phyloP scores from a whole-genome alignment of 2,113 vertebrate genomes.

The Pelecanus crispus region DNA sequence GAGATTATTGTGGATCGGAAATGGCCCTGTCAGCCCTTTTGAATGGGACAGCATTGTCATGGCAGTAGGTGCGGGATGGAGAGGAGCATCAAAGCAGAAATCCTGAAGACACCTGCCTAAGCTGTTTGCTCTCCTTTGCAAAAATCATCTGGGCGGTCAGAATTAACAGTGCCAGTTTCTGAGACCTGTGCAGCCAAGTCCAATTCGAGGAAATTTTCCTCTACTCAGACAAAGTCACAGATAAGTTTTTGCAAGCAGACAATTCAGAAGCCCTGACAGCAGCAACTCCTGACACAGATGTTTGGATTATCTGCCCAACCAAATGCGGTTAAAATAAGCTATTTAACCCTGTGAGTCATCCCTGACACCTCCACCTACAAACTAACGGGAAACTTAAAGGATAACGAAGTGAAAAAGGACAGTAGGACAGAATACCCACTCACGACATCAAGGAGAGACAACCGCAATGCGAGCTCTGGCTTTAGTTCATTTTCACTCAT shows the following conservation, averaged over 20 bases:
- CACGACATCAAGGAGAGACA: neutral
- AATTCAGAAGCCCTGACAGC: neutral
- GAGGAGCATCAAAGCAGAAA: neutral
- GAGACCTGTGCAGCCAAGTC: neutral
- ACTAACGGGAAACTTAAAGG: neutral
- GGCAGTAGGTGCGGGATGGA: neutral
- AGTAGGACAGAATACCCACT: neutral
- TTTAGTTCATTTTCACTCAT: neutral
- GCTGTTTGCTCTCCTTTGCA: neutral
- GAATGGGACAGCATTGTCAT: fast-evolving
- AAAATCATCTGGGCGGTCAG: neutral
- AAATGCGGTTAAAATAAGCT: fast-evolving
- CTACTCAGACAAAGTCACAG: neutral
- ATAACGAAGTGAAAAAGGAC: neutral
- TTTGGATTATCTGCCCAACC: neutral
- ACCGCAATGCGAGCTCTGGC: neutral
- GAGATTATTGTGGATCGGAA: neutral
- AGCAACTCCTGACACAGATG: neutral
- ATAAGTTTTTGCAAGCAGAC: neutral
- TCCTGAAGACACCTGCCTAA: neutral
- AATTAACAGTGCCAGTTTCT: neutral
- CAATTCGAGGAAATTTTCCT: neutral
- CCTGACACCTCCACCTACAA: neutral
- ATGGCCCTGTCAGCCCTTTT: neutral
- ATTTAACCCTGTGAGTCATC: neutral